Base-by-base conservation (phyloP, 2,797 vertebrate genomes). In the Poecilia wingei region DNA sequence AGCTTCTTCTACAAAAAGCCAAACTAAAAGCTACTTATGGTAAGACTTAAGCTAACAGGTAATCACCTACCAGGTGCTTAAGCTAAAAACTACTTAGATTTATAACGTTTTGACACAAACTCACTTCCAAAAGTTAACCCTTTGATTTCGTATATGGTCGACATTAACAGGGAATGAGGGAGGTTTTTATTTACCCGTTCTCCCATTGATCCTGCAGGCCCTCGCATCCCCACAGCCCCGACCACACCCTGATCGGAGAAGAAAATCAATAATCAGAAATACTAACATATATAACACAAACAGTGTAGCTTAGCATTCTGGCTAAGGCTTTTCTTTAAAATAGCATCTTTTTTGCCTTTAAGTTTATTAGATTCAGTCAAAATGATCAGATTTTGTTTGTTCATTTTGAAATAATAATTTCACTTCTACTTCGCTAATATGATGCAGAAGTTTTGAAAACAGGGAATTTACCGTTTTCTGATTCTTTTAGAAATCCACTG, bases 201-300 rank as follows among this genome's bases (percentile, higher is more conserved):
- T 87, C 97, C 97, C 47, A 72, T 86, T 77, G 77, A 87, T n/a
- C 97, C 97, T 0, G 93, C 71, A 66, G 84, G 89, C 69, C 97
- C 97, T 0, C 95, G 95, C 89, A 95, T 95, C 0, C 97, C 97
- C 0, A 88, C 36, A 1, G 83, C 86, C 46, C 97, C 97, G 0
- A 95, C 95, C 41, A 95, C 94, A 22, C 97, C 97, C 97, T 98
- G n/a, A 45, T 16, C n/a, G 41, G 41, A 10, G n/a, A 43, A 75
- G 78, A 3, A 39, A 71, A 53, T 47, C 4, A 75, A 14, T 70
- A 7, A 10, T 33, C 12, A 82, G 18, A 70, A 49, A 81, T 2
- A 9, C n/a, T 39, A 12, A 74, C 39, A 6, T 25, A 70, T 9
- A 16, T 6, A 13, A n/a, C 20, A 25, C 25, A 9, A 68, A 13